Conservation (phyloP, 2,797 vertebrate species). For the Gymnothorax reevesii region DNA sequence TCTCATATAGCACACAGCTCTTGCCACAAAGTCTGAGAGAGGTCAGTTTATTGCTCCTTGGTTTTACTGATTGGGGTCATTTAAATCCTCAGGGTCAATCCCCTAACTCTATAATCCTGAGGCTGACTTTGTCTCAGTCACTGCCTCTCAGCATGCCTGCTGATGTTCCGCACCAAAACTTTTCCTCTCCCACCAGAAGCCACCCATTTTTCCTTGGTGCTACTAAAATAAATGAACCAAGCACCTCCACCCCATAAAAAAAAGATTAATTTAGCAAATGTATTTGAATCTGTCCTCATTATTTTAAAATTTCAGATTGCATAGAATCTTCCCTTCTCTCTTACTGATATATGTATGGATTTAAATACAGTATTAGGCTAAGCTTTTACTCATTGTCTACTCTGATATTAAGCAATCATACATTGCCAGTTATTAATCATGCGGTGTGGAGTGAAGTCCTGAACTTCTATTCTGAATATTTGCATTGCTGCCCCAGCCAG, state of each 20-base stretch:
- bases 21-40: neutral
- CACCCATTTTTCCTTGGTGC: neutral
- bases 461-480: neutral
- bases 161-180: neutral
- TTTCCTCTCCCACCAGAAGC: neutral
- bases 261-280: neutral
- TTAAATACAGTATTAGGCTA: neutral
- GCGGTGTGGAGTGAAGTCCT: neutral
- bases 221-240: neutral
- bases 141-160: neutral
- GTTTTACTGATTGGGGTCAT: constrained; percentile 1
- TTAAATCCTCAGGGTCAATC: constrained; percentile 22
- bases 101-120: constrained; percentile 10
- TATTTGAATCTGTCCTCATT: neutral
- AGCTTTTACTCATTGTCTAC: neutral
- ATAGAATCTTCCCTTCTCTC: neutral
- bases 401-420: neutral
- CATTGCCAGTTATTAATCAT: neutral
- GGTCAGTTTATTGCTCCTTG: neutral
- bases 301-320: neutral
- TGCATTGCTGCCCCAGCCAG: neutral
- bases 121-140: constrained; percentile 10
- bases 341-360: neutral
- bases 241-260: neutral
- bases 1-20: neutral